Conservation (phyloP, 2,113 vertebrate species). For the Tursiops truncatus region DNA sequence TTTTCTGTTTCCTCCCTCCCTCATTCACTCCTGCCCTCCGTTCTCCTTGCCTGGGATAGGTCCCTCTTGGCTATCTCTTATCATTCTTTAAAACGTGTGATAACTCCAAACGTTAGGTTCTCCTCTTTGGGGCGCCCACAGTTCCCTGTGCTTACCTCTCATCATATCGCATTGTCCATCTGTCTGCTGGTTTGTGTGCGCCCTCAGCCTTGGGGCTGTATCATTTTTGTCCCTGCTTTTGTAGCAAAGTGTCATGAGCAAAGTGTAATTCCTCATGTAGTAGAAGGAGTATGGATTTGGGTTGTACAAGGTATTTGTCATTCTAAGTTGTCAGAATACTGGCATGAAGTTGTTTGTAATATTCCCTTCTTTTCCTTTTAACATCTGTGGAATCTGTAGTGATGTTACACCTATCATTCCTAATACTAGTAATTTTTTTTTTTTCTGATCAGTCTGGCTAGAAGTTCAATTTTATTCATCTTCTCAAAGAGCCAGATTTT, state of each 20-base stretch:
- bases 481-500: conserved; percentile 13
- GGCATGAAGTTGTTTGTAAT: not conserved
- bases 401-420: not conserved
- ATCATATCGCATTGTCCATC: not conserved
- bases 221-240: not conserved
- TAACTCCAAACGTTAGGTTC: not conserved
- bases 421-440: not conserved
- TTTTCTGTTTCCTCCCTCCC: not conserved
- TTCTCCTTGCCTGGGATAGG: not conserved
- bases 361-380: not conserved
- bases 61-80: not conserved
- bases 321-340: not conserved
- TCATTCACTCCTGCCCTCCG: not conserved
- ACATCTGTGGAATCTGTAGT: not conserved
- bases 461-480: conserved; percentile 1
- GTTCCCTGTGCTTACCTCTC: not conserved
- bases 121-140: not conserved
- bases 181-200: not conserved
- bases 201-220: not conserved
- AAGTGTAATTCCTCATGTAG: not conserved
- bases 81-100: not conserved
- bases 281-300: not conserved
- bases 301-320: not conserved
- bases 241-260: not conserved
- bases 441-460: not conserved